phyloP scores from a whole-genome alignment of 2,888 invertebrate species.

The Aleiodes testaceus region DNA sequence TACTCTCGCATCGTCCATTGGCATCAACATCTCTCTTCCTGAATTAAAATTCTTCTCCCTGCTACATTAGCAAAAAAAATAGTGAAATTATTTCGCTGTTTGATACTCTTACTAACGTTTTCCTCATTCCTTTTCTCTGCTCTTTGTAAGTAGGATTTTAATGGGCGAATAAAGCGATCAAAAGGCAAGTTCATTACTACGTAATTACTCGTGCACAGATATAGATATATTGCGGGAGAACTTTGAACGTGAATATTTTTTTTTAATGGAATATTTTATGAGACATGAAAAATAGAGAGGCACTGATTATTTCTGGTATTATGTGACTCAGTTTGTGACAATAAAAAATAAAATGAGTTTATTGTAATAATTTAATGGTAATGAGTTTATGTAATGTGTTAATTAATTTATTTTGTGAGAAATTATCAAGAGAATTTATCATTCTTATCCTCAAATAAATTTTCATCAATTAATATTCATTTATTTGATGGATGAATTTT shows the following conservation, averaged over 20 bases:
- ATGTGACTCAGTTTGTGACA: conserved; percentile 5
- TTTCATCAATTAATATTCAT: background rate
- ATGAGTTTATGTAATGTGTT: no score
- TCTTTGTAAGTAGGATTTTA: conserved; percentile 20
- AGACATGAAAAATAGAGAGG: background rate
- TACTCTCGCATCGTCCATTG: conserved; percentile 6
- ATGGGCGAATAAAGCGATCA: conserved; percentile 31
- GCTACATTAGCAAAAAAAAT: background rate
- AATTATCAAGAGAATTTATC: no score
- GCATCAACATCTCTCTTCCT: conserved; percentile 28
- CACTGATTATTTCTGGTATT: background rate
- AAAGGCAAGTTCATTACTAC: conserved; percentile 32
- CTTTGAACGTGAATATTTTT: conserved; percentile 20
- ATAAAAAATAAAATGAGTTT: background rate
- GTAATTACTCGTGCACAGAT: conserved; percentile 17
- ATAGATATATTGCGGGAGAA: background rate
- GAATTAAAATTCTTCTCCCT: conserved; percentile 32
- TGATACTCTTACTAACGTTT: background rate
- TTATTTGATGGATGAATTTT: background rate
- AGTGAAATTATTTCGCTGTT: background rate
- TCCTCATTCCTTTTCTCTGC: background rate
- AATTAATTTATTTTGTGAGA: no score
- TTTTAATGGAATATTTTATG: conserved; percentile 11
- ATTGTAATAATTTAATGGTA: background rate
- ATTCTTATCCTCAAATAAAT: no score